Evolutionary conservation across 2,888 invertebrate species (phyloP), one percentile per base, ranked within the genome.

Genomic region (Drosophila recens): DNA sequence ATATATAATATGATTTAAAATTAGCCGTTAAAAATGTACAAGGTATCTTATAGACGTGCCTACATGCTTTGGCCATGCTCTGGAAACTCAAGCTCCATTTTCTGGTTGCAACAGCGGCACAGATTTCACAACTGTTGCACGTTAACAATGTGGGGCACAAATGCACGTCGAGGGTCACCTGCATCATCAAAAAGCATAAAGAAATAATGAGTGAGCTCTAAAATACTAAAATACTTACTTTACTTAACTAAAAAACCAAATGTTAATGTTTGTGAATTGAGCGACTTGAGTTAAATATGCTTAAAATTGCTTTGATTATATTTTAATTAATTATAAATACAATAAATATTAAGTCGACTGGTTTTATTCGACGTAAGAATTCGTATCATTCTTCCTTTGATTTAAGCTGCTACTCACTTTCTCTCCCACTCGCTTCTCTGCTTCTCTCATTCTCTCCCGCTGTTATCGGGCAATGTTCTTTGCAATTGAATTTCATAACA

Each of bases 391-490:
- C 2, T 17, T 49, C 15, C 17, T 17, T 34, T 49, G 5, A 33
- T 13, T 34, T 33, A 13, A 20, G 13, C 15, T 3, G 10, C 15
- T 15, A 11, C 13, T 33, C 17, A 43, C 11, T 6, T 48, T 33
- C 4, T 10, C 30, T 48, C 15, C n/a, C n/a, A n/a, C 8, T 15
- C 10, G 23, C 27, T 57, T 30, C 33, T 42, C 62, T 13, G 9
- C 10, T 10, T 8, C 23, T 59, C 34, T 45, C 46, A 20, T 33
- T 48, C 15, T 53, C 46, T 53, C 10, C 15, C n/a, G n/a, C 30
- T 54, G 43, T 69, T 76, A 79, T 76, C 75, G 75, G 61, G 4
- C 79, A 76, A 68, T 68, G 79, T 62, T 62, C 75, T 68, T 58
- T 73, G 20, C 52, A 72, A 78, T 59, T 66, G 40, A 65, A 62